Evolutionary conservation across 1,140 invertebrate genomes (phyloP).

Genomic region (Drosophila baimaii): DNA sequence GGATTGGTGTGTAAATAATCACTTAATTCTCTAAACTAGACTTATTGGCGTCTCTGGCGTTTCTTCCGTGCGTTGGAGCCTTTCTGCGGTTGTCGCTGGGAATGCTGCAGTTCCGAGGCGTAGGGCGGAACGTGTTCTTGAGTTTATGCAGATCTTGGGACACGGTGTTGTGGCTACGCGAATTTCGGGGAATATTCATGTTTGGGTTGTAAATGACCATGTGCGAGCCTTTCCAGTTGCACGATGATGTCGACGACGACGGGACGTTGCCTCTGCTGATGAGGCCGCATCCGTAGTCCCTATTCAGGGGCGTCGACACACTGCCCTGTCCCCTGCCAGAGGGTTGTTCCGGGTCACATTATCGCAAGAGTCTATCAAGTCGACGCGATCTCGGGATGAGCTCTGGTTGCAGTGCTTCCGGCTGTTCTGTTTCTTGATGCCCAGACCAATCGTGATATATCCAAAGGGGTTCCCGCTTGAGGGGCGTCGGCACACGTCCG

Average conservation of each 20-base stretch:
- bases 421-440: constrained; percentile 87
- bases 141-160: constrained; percentile 92
- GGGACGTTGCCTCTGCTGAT: constrained; percentile 5
- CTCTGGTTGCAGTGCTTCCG: constrained; percentile 86
- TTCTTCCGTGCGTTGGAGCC: constrained; percentile 18
- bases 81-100: constrained; percentile 27
- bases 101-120: constrained; percentile 84
- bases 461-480: constrained; percentile 88
- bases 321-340: constrained; percentile 84
- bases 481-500: constrained; percentile 85
- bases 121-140: constrained; percentile 92
- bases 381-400: constrained; percentile 86
- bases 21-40: constrained; percentile 17
- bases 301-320: constrained; percentile 63
- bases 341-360: constrained; percentile 86
- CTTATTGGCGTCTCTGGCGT: constrained; percentile 35
- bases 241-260: constrained; percentile 84
- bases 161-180: constrained; percentile 86
- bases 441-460: constrained; percentile 87
- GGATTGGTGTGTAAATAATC: constrained; percentile 9
- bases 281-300: constrained; percentile 35
- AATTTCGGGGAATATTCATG: constrained; percentile 57
- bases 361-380: constrained; percentile 85
- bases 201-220: constrained; percentile 88
- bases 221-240: constrained; percentile 89